phyloP scores from a whole-genome alignment of 2,797 vertebrate genomes.

The Meriones psammophilus region DNA sequence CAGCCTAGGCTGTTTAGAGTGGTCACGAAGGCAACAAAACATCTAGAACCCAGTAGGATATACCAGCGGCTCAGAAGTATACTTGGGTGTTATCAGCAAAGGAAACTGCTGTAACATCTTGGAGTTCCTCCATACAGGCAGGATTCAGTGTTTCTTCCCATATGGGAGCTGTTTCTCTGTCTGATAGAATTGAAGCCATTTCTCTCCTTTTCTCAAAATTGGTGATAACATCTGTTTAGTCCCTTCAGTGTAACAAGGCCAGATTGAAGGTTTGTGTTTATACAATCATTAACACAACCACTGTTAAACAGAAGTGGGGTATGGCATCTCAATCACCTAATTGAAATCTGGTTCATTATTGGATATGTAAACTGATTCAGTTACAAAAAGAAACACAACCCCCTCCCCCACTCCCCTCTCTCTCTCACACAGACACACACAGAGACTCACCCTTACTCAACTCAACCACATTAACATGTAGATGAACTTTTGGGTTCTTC shows the following conservation, averaged over 20 bases:
- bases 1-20: not conserved
- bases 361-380: slow-evolving; percentile 46
- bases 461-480: not conserved
- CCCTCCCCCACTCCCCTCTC: no score
- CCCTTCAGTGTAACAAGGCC: slow-evolving; percentile 48
- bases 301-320: slow-evolving; percentile 14
- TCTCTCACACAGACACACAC: not conserved
- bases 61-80: not conserved
- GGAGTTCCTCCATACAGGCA: not conserved
- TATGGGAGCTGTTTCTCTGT: not conserved
- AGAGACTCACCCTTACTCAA: not conserved
- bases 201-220: slow-evolving; percentile 59
- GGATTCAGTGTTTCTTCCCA: not conserved
- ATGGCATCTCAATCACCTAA: slow-evolving; percentile 39
- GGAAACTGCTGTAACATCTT: not conserved
- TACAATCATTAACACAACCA: slow-evolving; percentile 8
- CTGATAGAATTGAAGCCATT: not conserved
- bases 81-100: not conserved
- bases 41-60: not conserved
- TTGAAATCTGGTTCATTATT: slow-evolving; percentile 40
- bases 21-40: not conserved
- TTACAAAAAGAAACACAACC: slow-evolving; percentile 35
- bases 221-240: slow-evolving; percentile 40
- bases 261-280: slow-evolving; percentile 19
- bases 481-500: not conserved